phyloP scores from a whole-genome alignment of 2,797 vertebrate species.

The Triplophysa yarkandensis region DNA sequence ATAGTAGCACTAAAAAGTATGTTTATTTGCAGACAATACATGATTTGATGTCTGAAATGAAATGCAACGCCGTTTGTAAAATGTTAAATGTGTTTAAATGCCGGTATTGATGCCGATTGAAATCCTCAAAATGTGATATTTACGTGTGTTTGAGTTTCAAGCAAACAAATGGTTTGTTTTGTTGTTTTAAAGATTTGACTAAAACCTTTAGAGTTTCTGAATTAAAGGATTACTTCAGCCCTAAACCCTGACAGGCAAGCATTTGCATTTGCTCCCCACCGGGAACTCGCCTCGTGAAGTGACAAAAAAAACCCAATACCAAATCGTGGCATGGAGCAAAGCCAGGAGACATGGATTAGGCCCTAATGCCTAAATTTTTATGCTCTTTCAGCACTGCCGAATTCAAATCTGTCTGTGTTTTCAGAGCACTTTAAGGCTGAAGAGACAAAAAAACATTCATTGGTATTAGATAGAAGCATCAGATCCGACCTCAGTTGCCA shows the following conservation, averaged over 20 bases:
- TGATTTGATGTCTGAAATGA: neutral
- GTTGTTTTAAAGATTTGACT: neutral
- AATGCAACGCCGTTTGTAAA: neutral
- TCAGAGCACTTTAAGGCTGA: conserved; percentile 50
- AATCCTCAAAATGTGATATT: neutral
- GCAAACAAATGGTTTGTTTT: neutral
- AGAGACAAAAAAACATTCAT: conserved; percentile 63
- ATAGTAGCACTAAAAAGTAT: neutral
- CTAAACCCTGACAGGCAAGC: conserved; percentile 9
- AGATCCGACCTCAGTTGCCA: conserved; percentile 60
- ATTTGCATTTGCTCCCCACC: conserved; percentile 25
- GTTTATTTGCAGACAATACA: neutral
- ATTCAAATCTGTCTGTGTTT: conserved; percentile 55
- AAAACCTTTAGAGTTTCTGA: conserved; percentile 6
- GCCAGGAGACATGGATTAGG: conserved; percentile 43
- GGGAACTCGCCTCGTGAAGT: conserved; percentile 29
- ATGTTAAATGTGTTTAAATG: too few relatives aligned
- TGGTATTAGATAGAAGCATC: conserved; percentile 62
- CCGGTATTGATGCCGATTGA: too few relatives aligned
- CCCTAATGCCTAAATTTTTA: conserved; percentile 51
- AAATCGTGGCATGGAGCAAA: conserved; percentile 35
- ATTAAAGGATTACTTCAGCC: conserved; percentile 35
- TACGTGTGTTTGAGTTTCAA: neutral
- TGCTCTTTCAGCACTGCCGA: conserved; percentile 38
- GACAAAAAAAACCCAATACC: conserved; percentile 34